phyloP scores from a whole-genome alignment of 2,888 invertebrate species.

The Xestia xanthographa region DNA sequence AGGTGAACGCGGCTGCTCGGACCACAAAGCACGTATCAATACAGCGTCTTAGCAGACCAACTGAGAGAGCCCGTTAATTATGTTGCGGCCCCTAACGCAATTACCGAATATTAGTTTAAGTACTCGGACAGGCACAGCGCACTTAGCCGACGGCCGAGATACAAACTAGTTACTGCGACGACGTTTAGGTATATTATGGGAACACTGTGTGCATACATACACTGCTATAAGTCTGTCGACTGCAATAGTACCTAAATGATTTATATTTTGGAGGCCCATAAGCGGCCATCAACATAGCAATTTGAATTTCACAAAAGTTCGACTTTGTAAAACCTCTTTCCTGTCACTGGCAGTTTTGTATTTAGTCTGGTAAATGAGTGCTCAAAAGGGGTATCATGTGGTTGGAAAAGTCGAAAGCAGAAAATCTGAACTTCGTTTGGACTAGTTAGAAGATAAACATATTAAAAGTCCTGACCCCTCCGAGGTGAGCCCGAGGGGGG shows the following conservation, averaged over 20 bases:
- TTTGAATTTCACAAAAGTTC: neutral
- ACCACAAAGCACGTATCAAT: slow-evolving; percentile 82
- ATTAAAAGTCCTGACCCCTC: too few relatives aligned
- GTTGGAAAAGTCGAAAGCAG: too few relatives aligned
- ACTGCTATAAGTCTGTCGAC: slow-evolving; percentile 14
- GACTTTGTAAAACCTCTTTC: neutral
- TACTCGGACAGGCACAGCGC: slow-evolving; percentile 82
- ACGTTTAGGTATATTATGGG: slow-evolving; percentile 47
- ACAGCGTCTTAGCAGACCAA: slow-evolving; percentile 82
- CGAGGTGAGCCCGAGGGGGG: too few relatives aligned
- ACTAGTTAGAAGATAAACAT: too few relatives aligned
- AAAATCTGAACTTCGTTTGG: too few relatives aligned
- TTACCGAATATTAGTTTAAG: slow-evolving; percentile 89
- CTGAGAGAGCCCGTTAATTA: slow-evolving; percentile 84
- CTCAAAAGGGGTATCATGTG: too few relatives aligned
- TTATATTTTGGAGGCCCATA: neutral
- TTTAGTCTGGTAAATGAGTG: too few relatives aligned
- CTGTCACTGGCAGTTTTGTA: neutral
- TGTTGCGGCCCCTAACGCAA: slow-evolving; percentile 86
- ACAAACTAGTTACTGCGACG: slow-evolving; percentile 84
- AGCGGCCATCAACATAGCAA: neutral
- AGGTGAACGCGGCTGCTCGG: slow-evolving; percentile 35
- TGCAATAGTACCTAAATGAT: neutral
- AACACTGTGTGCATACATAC: slow-evolving; percentile 62
- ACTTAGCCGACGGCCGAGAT: slow-evolving; percentile 82